Percentiles rank a stretch among this genome's conserved stretches.
Evolutionary conservation across 2,797 vertebrate genomes (phyloP).

Genomic region (Cryptoblepharus egeriae): DNA sequence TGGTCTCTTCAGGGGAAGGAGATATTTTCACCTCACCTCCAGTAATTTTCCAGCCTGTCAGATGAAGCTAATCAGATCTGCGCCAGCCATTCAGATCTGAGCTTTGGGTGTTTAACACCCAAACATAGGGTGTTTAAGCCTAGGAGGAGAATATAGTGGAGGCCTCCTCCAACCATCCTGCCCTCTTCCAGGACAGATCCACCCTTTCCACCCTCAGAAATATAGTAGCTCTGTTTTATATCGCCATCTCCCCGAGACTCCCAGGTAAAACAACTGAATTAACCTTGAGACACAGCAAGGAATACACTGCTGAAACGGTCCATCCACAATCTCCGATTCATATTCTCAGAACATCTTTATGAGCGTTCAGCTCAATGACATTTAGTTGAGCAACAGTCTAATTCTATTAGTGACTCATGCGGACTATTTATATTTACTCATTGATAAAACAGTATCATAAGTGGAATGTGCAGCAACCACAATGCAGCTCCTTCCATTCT

Average conservation of each 20-base stretch:
- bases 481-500: constrained; percentile 77
- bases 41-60: too few species aligned
- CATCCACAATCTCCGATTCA: constrained; percentile 19
- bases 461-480: constrained; percentile 67
- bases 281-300: constrained; percentile 17
- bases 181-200: too few species aligned
- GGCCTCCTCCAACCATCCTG: too few species aligned
- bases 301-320: constrained; percentile 8
- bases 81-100: too few species aligned
- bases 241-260: constrained; percentile 34
- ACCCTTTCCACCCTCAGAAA: too few species aligned
- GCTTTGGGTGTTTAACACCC: too few species aligned
- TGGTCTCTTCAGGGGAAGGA: too few species aligned
- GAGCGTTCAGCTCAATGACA: constrained; percentile 2
- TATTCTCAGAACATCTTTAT: constrained; percentile 34
- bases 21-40: too few species aligned
- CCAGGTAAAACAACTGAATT: not conserved
- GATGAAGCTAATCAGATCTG: too few species aligned
- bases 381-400: constrained; percentile 53
- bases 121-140: too few species aligned
- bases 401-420: constrained; percentile 70
- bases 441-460: constrained; percentile 79
- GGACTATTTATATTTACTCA: constrained; percentile 76
- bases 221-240: not conserved
- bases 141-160: too few species aligned